phyloP scores from a whole-genome alignment of 35 echinoderm and acorn worm species.

The Nesometra sesokonis region DNA sequence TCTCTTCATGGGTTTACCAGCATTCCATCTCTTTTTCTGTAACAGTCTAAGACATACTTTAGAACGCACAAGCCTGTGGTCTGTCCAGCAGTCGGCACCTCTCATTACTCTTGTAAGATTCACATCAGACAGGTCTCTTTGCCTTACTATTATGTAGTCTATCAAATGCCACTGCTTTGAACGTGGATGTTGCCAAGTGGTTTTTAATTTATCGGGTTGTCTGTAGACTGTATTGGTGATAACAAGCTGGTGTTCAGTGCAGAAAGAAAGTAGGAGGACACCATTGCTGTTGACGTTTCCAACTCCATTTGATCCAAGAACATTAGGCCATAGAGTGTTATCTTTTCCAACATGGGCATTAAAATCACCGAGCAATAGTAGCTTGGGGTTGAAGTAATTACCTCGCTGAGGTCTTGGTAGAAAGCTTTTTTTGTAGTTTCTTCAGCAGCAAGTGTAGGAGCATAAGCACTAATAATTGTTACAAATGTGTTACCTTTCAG shows the following conservation, averaged over 20 bases:
- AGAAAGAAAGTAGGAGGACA: no score
- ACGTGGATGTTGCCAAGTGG: no score
- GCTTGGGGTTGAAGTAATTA: neutral
- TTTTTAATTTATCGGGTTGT: no score
- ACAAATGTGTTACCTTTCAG: neutral
- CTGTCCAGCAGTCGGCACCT: conserved; percentile 20
- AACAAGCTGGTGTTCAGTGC: no score
- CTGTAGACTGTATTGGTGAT: no score
- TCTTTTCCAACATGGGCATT: neutral
- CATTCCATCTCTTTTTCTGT: no score
- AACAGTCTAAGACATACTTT: no score
- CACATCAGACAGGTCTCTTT: conserved; percentile 14
- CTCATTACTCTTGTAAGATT: conserved; percentile 11
- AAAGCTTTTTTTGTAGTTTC: neutral
- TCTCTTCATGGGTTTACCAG: no score
- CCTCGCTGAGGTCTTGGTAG: neutral
- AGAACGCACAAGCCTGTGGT: conserved; percentile 12
- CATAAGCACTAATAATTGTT: neutral
- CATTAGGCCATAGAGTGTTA: neutral
- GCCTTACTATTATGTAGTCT: neutral
- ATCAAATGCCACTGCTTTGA: no score
- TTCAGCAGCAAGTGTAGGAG: neutral
- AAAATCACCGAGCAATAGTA: neutral
- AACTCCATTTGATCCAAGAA: neutral
- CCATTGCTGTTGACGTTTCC: no score